phyloP scores from a whole-genome alignment of 2,113 vertebrate genomes.

The Ploceus nigricollis region DNA sequence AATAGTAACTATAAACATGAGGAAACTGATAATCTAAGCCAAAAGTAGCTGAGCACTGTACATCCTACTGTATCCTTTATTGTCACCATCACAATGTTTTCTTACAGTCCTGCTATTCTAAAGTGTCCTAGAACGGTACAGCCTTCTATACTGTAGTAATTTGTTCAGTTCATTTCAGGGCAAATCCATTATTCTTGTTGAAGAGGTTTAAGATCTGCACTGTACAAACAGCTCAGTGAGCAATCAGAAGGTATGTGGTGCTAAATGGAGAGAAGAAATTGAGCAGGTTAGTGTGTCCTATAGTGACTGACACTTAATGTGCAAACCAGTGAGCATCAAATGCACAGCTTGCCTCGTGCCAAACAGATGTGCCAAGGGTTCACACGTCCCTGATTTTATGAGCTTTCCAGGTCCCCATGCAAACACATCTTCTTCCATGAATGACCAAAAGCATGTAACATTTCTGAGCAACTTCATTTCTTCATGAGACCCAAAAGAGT shows the following conservation, averaged over 20 bases:
- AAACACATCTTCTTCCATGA: not conserved
- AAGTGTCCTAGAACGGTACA: not conserved
- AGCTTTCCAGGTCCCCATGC: not conserved
- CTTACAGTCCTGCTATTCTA: not conserved
- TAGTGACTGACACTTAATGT: not conserved
- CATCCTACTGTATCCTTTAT: not conserved
- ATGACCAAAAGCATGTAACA: not conserved
- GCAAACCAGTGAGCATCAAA: not conserved
- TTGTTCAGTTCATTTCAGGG: not conserved
- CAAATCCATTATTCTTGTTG: not conserved
- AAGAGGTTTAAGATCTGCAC: not conserved
- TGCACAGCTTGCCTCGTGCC: not conserved
- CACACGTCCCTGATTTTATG: not conserved
- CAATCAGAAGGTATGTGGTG: not conserved
- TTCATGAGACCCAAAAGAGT: not conserved
- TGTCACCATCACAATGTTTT: not conserved
- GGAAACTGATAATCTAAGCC: not conserved
- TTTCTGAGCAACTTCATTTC: not conserved
- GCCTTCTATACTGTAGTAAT: not conserved
- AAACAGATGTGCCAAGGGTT: not conserved
- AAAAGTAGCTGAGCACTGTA: not conserved
- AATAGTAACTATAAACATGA: not conserved
- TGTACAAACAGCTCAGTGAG: not conserved
- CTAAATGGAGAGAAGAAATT: not conserved
- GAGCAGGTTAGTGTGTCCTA: not conserved